Evolutionary conservation across 2,797 vertebrate genomes (phyloP), one percentile per base, ranked within the genome.

Genomic region (Mareca penelope): DNA sequence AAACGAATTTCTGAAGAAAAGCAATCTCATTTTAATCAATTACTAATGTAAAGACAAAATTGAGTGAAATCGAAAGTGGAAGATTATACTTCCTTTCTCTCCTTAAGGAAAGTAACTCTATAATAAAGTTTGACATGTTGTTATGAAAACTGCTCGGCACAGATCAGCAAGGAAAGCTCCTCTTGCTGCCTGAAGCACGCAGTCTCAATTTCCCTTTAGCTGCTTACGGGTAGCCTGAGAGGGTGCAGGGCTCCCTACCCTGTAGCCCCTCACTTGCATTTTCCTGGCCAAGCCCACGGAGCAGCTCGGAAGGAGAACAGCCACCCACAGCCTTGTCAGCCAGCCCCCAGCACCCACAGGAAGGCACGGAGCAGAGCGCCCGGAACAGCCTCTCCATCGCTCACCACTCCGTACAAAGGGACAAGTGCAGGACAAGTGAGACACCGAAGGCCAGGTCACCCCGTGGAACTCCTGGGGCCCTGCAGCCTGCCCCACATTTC

Each of bases 391-490:
- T 8, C 50, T 57, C 72, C 56, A 31, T 3, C 72, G 5, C 8
- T 19, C 16, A 10, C 39, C 1, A 0, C 12, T 39, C 9, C 2
- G 37, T 39, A 21, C 28, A 67, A 53, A 59, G 0, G 9, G 31
- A 35, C 40, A 40, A 52, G 15, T 1, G 4, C 0, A 1, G 1
- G 37, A 7, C 37, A 31, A 31, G 23, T 0, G 3, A 0, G 2
- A n/a, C 22, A 15, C 0, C 0, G 17, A 19, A 42, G 33, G 55
- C 5, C 19, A 35, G 22, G 21, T 53, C 50, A 37, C 57, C 12
- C 2, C 0, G 9, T 19, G 0, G 1, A 65, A 7, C 33, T 42
- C 48, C 29, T 1, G 0, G 0, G 8, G 53, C 46, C 44, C 57
- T 37, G 12, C 75, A 65, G 12, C 52, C 23, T 26, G 23, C 8